phyloP scores from a whole-genome alignment of 1,140 invertebrate species.

The Globodera ellingtonae region DNA sequence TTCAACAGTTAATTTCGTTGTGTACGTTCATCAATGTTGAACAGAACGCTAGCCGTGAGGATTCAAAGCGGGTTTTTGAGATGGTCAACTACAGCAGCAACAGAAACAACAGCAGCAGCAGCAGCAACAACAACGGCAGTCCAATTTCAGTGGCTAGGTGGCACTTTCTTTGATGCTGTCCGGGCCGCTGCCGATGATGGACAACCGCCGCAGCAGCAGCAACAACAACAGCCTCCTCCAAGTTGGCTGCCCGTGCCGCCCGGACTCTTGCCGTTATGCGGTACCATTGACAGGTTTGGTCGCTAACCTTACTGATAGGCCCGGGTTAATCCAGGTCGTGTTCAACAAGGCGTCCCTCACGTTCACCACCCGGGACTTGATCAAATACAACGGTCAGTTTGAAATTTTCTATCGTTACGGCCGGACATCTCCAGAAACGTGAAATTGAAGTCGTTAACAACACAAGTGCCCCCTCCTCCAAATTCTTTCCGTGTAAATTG shows the following conservation, averaged over 20 bases:
- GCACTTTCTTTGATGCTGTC: background rate
- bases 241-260: slow-evolving; percentile 27
- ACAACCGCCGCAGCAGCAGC: background rate
- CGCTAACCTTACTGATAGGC: background rate
- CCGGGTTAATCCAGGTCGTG: slow-evolving; percentile 42
- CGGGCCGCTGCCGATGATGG: background rate
- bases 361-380: slow-evolving; percentile 52
- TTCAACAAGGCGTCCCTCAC: slow-evolving; percentile 45
- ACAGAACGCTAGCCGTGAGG: slow-evolving; percentile 21
- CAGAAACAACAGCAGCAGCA: background rate
- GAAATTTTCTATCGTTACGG: background rate
- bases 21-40: slow-evolving; percentile 35
- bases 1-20: slow-evolving; percentile 48
- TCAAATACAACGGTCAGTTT: slow-evolving; percentile 49
- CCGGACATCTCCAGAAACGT: too few relatives aligned
- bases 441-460: too few relatives aligned
- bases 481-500: too few relatives aligned
- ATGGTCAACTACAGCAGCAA: too few relatives aligned
- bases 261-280: slow-evolving; percentile 10
- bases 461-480: too few relatives aligned
- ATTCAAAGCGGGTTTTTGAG: slow-evolving; percentile 16
- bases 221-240: background rate
- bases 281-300: too few relatives aligned
- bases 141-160: background rate
- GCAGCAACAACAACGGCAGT: slow-evolving; percentile 1